Conservation (phyloP, 2,113 vertebrate genomes). For the Zosterops hypoxanthus region DNA sequence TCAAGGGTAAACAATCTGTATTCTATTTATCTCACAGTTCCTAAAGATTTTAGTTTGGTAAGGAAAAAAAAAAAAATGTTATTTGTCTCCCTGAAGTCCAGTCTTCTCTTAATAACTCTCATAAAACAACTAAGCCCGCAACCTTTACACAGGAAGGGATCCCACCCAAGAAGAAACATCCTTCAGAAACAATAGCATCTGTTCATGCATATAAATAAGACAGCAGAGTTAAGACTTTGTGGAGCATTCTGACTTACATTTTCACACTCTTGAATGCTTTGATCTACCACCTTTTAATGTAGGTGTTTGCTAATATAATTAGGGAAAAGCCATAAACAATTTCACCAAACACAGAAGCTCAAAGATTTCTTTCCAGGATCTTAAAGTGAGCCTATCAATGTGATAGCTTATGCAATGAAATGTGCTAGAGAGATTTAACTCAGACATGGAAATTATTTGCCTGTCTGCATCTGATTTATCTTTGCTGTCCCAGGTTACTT, state of each 20-base stretch:
- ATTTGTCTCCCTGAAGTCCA: not conserved
- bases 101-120: not conserved
- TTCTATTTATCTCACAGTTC: not conserved
- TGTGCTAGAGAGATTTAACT: not conserved
- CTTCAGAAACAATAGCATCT: constrained; percentile 25
- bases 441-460: not conserved
- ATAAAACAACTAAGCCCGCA: not conserved
- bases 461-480: constrained; percentile 10
- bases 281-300: constrained; percentile 42
- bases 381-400: not conserved
- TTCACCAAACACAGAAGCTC: not conserved
- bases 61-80: not conserved
- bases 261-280: constrained; percentile 27
- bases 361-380: not conserved
- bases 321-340: constrained; percentile 29
- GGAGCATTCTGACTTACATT: not conserved
- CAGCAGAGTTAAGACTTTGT: not conserved
- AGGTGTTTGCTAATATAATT: constrained; percentile 41
- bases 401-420: not conserved
- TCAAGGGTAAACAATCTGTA: not conserved
- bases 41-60: not conserved
- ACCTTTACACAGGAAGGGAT: not conserved
- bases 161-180: not conserved
- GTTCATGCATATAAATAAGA: constrained; percentile 24
- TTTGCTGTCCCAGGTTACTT: not conserved